Evolutionary conservation across 1,140 invertebrate species (phyloP).

Genomic region (Megalopta genalis): DNA sequence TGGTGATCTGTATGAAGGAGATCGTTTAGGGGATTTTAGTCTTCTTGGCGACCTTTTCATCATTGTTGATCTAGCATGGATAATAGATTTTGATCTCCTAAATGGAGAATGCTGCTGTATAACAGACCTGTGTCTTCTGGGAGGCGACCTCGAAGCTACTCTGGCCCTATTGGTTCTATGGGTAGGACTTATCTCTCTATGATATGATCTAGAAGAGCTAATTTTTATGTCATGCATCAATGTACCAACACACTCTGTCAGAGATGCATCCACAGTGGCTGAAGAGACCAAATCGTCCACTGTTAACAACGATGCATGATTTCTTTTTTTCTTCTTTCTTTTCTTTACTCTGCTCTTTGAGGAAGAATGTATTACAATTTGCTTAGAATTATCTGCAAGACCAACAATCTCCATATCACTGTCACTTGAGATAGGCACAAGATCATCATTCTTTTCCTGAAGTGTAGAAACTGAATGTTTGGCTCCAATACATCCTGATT

Average conservation of each 20-base stretch:
- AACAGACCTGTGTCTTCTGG: constrained; percentile 59
- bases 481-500: constrained; percentile 52
- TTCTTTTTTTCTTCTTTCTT: constrained; percentile 68
- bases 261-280: constrained; percentile 19
- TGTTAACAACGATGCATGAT: constrained; percentile 4
- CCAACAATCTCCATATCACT: constrained; percentile 77
- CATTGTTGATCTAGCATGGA: constrained; percentile 33
- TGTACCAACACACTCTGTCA: background rate
- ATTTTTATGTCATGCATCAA: constrained; percentile 30
- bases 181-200: constrained; percentile 55
- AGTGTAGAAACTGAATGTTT: constrained; percentile 63
- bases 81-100: constrained; percentile 42
- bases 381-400: constrained; percentile 59
- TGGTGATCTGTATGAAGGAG: constrained; percentile 23
- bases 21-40: constrained; percentile 57
- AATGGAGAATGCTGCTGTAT: constrained; percentile 43
- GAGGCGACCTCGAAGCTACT: constrained; percentile 34
- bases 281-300: constrained; percentile 53
- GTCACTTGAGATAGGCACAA: constrained; percentile 77
- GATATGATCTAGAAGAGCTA: constrained; percentile 38
- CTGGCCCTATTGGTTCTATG: constrained; percentile 47
- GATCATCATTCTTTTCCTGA: constrained; percentile 75
- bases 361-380: constrained; percentile 21
- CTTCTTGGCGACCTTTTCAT: constrained; percentile 51
- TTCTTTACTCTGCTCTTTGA: constrained; percentile 54